Evolutionary conservation across 2,888 invertebrate species (phyloP).

Genomic region (Nezara viridula): DNA sequence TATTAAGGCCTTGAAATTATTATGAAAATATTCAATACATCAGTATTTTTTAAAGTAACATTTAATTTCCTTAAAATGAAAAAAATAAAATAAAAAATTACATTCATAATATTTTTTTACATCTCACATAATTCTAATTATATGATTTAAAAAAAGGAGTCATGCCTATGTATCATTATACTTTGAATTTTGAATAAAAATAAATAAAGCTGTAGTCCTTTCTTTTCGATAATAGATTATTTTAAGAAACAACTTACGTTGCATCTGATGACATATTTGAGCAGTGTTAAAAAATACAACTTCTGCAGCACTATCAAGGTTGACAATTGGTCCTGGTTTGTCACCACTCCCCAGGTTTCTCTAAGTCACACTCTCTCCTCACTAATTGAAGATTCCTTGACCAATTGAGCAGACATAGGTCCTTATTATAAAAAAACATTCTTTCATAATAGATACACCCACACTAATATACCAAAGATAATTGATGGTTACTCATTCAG

Average conservation of each 20-base stretch:
- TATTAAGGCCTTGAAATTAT: background rate
- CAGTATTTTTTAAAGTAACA: background rate
- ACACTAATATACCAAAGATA: conserved; percentile 33
- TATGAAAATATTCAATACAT: background rate
- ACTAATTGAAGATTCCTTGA: conserved; percentile 24
- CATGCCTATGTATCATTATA: background rate
- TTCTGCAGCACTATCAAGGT: background rate
- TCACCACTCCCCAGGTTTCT: conserved; percentile 24
- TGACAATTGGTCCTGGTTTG: conserved; percentile 43
- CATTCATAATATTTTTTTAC: too few species aligned
- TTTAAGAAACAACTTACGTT: conserved; percentile 2
- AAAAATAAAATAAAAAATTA: too few species aligned
- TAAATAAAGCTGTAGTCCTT: background rate
- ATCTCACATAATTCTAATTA: background rate
- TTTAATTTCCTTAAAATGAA: background rate
- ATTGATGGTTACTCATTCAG: conserved; percentile 26
- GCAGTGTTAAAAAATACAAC: background rate
- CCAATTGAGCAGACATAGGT: conserved; percentile 39
- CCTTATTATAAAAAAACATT: conserved; percentile 39
- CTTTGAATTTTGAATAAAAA: background rate
- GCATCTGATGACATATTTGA: conserved; percentile 41
- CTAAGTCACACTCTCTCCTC: conserved; percentile 27
- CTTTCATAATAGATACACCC: conserved; percentile 29
- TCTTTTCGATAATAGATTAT: background rate
- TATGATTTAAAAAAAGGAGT: background rate